phyloP scores from a whole-genome alignment of 1,140 invertebrate genomes.

The Cepaea nemoralis region DNA sequence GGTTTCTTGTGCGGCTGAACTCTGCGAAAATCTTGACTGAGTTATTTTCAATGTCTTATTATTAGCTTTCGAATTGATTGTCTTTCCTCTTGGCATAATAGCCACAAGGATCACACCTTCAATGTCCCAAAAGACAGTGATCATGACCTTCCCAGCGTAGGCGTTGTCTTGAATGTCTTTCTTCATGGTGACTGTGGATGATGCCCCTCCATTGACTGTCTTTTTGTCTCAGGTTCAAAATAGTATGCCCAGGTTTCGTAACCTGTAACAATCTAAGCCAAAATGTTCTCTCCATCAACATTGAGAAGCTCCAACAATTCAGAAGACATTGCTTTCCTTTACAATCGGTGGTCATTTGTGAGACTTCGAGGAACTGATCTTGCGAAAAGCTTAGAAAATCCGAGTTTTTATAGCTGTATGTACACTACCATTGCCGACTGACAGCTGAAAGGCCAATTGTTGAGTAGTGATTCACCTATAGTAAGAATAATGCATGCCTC shows the following conservation, averaged over 20 bases:
- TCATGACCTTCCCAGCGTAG: too few species aligned
- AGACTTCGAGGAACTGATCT: not conserved
- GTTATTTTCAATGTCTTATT: too few species aligned
- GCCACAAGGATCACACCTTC: too few species aligned
- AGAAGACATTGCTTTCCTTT: not conserved
- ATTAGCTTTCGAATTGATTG: too few species aligned
- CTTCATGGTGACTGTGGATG: too few species aligned
- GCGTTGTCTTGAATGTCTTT: too few species aligned
- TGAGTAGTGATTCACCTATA: not conserved
- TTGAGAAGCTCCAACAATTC: not conserved
- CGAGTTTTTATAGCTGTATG: not conserved
- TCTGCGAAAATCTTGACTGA: too few species aligned
- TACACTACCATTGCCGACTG: slow-evolving; percentile 3
- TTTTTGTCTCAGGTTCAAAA: not conserved
- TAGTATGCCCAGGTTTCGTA: not conserved
- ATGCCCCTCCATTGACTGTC: not conserved
- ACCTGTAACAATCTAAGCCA: not conserved
- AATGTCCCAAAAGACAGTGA: too few species aligned
- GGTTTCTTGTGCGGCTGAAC: too few species aligned
- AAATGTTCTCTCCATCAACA: not conserved
- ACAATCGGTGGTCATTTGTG: not conserved
- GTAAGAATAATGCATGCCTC: too few species aligned
- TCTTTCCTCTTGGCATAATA: too few species aligned
- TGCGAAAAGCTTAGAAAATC: not conserved
- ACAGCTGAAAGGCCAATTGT: slow-evolving; percentile 10